Percentiles rank a stretch among this genome's conserved stretches.
phyloP scores from a whole-genome alignment of 2,113 vertebrate species.

The Pachycephala philippinensis region DNA sequence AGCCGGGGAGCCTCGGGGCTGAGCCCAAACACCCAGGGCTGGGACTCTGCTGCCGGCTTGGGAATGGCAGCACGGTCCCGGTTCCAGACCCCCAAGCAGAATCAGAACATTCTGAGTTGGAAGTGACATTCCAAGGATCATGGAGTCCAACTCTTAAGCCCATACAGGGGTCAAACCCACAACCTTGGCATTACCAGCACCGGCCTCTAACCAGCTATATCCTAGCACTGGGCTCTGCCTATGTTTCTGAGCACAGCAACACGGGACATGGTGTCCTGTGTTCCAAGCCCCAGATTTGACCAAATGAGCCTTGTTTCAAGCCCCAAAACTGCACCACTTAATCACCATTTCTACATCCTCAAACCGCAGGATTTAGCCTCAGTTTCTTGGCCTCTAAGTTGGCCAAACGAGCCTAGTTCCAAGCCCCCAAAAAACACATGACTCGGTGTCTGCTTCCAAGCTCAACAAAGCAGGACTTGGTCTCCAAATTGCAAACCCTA shows the following conservation, averaged over 20 bases:
- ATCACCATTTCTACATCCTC: background rate
- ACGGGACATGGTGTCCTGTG: background rate
- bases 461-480: background rate
- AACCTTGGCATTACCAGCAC: background rate
- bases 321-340: background rate
- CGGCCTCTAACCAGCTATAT: background rate
- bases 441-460: background rate
- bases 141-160: background rate
- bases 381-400: background rate
- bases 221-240: background rate
- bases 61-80: fast-evolving
- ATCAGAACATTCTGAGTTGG: background rate
- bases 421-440: background rate
- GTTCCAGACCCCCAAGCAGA: background rate
- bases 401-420: background rate
- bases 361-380: background rate
- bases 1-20: background rate
- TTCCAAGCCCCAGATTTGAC: background rate
- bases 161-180: background rate
- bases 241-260: background rate
- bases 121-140: background rate
- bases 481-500: background rate
- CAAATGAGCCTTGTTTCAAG: background rate
- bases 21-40: background rate
- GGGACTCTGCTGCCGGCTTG: background rate